Conservation (phyloP, 2,888 invertebrate genomes). For the Auanema freiburgensis region DNA sequence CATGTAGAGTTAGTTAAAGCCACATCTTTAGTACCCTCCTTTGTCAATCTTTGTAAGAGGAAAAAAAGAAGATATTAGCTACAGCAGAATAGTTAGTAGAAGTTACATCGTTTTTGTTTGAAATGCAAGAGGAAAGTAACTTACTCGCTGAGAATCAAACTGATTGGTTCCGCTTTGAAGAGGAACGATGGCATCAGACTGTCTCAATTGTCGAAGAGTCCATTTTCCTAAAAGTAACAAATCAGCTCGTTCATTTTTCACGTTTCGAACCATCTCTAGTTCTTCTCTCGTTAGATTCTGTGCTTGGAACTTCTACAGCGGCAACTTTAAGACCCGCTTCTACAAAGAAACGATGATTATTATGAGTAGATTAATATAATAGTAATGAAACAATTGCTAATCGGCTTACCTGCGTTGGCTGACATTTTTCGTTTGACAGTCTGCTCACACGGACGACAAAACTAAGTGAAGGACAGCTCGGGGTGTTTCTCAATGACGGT, state of each 20-base stretch:
- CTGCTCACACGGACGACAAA: too few species aligned
- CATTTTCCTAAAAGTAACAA: conserved; percentile 35
- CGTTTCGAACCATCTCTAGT: conserved; percentile 34
- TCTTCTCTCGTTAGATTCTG: conserved; percentile 35
- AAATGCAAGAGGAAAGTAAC: conserved; percentile 13
- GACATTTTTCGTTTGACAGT: conserved; percentile 13
- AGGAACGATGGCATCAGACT: conserved; percentile 62
- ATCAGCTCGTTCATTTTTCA: not conserved
- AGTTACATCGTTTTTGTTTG: not conserved
- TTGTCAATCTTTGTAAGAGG: not conserved
- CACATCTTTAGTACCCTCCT: not conserved
- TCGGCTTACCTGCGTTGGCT: conserved; percentile 18
- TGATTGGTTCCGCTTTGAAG: conserved; percentile 62
- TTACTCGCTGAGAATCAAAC: conserved; percentile 58
- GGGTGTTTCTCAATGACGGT: too few species aligned
- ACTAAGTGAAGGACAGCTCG: too few species aligned
- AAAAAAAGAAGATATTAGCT: not conserved
- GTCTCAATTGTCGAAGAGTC: conserved; percentile 47
- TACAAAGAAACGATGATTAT: conserved; percentile 17
- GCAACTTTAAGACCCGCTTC: conserved; percentile 43
- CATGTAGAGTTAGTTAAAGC: not conserved
- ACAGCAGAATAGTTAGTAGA: conserved; percentile 2
- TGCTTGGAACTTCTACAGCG: conserved; percentile 43
- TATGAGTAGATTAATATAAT: not conserved
- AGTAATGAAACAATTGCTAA: not conserved